These are phyloP conservation scores for Microctonus brassicae DNA, from an alignment of 2,888 invertebrate species.

Conservation along the genomic window DNA sequence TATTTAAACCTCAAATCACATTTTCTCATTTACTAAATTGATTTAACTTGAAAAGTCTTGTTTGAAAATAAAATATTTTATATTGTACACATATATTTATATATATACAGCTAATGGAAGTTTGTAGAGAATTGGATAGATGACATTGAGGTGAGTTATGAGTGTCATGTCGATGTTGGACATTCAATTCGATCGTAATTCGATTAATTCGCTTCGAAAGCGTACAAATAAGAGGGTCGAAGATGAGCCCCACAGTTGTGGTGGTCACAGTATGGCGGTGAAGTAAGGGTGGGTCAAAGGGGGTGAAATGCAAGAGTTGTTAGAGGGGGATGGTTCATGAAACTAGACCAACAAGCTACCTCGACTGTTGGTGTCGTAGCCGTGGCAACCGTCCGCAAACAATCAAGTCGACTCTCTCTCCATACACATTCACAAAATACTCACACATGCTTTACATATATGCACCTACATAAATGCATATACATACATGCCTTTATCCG, in stretches of 20 bases:
- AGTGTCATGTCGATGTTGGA: slow-evolving; percentile 23
- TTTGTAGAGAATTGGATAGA: slow-evolving; percentile 11
- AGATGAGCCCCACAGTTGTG: slow-evolving; percentile 23
- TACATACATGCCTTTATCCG: slow-evolving; percentile 2
- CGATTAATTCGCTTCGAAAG: slow-evolving; percentile 40
- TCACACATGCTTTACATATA: too few species aligned
- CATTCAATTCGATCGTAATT: slow-evolving; percentile 40
- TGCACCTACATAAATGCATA: not conserved
- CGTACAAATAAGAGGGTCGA: slow-evolving; percentile 24
- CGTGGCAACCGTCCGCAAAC: slow-evolving; percentile 48
- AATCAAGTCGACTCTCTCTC: slow-evolving; percentile 37
- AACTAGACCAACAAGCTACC: slow-evolving; percentile 48
- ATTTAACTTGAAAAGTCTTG: too few species aligned
- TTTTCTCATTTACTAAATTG: too few species aligned
- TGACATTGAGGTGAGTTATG: slow-evolving; percentile 19
- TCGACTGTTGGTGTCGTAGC: slow-evolving; percentile 44
- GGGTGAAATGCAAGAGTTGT: slow-evolving; percentile 23
- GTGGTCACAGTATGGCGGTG: not conserved
- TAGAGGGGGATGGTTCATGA: slow-evolving; percentile 39
- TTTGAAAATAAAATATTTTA: not conserved
- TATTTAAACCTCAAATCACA: too few species aligned
- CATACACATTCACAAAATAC: not conserved
- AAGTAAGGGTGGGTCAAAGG: not conserved
- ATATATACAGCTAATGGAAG: slow-evolving; percentile 23
- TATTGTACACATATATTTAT: not conserved